Evolutionary conservation across 2,113 vertebrate genomes (phyloP).

Genomic region (Melospiza melodia): DNA sequence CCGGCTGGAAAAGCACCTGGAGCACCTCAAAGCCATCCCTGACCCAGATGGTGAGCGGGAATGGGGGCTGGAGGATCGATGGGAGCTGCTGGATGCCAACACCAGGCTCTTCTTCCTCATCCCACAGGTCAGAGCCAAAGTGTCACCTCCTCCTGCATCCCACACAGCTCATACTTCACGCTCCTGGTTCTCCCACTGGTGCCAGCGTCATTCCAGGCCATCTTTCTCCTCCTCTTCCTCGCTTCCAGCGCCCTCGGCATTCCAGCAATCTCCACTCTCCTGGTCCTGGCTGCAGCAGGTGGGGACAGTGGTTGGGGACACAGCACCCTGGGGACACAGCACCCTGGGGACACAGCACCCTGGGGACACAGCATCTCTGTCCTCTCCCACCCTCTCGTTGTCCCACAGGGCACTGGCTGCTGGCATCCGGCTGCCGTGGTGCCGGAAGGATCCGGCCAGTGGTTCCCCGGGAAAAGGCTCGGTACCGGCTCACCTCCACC

Average conservation of each 20-base stretch:
- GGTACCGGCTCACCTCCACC: constrained; percentile 67
- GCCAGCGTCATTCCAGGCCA: constrained; percentile 40
- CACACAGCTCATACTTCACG: constrained; percentile 71
- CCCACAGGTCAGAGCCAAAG: constrained; percentile 69
- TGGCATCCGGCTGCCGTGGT: neutral
- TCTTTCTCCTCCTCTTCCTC: constrained; percentile 74
- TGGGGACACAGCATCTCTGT: neutral
- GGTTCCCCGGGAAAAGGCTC: neutral
- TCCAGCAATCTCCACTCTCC: neutral
- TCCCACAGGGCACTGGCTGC: constrained; percentile 71
- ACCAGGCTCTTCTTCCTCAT: fast-evolving
- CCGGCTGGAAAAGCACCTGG: constrained; percentile 72
- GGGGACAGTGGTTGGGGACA: neutral
- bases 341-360: neutral
- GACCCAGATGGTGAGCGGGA: constrained; percentile 69
- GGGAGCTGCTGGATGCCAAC: neutral
- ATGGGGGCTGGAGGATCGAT: fast-evolving
- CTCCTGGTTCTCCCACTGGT: constrained; percentile 73
- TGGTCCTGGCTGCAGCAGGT: constrained; percentile 9
- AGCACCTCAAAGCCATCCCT: constrained; percentile 72
- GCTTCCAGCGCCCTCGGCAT: constrained; percentile 60
- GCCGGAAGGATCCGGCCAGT: neutral
- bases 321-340: fast-evolving
- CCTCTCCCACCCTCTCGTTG: fast-evolving
- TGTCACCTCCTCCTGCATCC: constrained; percentile 73